Conservation (phyloP, 1,140 invertebrate genomes). For the Bombyx mandarina region DNA sequence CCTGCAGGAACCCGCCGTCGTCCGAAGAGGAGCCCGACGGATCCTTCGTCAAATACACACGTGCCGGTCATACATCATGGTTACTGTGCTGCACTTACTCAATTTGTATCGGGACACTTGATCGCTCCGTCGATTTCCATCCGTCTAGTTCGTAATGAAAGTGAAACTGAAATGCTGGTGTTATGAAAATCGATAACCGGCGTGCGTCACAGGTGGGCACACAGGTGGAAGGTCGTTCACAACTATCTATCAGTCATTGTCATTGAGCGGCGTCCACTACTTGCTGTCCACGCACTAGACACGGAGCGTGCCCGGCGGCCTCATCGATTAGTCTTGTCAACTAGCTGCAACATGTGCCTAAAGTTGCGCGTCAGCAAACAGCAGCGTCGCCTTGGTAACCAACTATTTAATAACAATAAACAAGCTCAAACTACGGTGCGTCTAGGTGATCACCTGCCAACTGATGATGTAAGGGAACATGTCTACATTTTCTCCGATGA, state of each 20-base stretch:
- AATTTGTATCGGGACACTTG: constrained; percentile 4
- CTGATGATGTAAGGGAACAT: constrained; percentile 63
- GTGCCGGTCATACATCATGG: constrained; percentile 28
- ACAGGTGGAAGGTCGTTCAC: constrained; percentile 40
- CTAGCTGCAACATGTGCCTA: background rate
- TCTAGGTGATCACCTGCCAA: constrained; percentile 56
- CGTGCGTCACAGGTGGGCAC: constrained; percentile 27
- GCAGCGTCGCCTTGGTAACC: constrained; percentile 38
- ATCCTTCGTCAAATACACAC: constrained; percentile 53
- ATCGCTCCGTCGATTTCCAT: constrained; percentile 17
- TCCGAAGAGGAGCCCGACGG: constrained; percentile 64
- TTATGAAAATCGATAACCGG: constrained; percentile 56
- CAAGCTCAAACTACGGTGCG: constrained; percentile 33
- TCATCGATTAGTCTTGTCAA: too few relatives aligned
- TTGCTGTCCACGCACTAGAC: background rate
- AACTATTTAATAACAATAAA: constrained; percentile 31
- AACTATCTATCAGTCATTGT: constrained; percentile 35
- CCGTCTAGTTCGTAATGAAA: constrained; percentile 37
- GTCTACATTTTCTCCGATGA: constrained; percentile 36
- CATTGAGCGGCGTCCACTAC: constrained; percentile 18
- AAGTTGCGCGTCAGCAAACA: background rate
- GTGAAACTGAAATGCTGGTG: constrained; percentile 40
- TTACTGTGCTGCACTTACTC: constrained; percentile 25
- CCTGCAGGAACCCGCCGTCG: constrained; percentile 58
- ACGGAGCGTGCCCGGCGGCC: too few relatives aligned